These are phyloP conservation scores for Phenganax marumi DNA, from an alignment of 92 coral and sea anemone species.

Conservation along the genomic window DNA sequence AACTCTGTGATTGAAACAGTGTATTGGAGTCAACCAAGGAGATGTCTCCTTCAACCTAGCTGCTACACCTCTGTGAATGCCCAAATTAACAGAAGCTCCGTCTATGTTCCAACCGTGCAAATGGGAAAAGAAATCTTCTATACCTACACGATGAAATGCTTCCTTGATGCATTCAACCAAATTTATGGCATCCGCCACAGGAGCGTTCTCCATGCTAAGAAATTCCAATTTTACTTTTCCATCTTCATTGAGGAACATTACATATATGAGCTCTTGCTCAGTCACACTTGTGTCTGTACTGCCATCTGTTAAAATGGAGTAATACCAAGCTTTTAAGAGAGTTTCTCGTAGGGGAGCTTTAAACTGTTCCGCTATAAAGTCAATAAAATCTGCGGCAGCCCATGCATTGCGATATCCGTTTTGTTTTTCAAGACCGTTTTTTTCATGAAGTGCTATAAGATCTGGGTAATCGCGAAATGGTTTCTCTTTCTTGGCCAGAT, in stretches of 20 bases:
- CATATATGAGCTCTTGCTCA: constrained; percentile 48
- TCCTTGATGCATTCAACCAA: constrained; percentile 39
- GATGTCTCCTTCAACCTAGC: not conserved
- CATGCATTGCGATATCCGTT: constrained; percentile 1
- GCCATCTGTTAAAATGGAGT: constrained; percentile 48
- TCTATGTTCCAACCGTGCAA: constrained; percentile 20
- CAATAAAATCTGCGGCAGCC: not conserved
- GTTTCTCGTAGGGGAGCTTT: not conserved
- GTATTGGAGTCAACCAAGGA: no score
- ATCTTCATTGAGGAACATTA: constrained; percentile 31
- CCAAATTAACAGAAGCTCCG: constrained; percentile 8
- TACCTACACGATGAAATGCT: constrained; percentile 36
- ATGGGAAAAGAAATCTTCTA: constrained; percentile 18
- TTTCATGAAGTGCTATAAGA: constrained; percentile 6
- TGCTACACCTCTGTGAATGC: constrained; percentile 15
- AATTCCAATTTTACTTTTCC: constrained; percentile 42
- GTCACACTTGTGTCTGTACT: constrained; percentile 54
- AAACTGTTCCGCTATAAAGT: not conserved
- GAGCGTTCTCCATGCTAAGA: constrained; percentile 39
- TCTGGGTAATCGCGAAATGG: constrained; percentile 37
- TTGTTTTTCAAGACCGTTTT: constrained; percentile 32
- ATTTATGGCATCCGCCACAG: constrained; percentile 50
- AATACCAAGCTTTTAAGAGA: constrained; percentile 9
- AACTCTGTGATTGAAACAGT: no score
- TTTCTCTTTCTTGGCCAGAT: constrained; percentile 24